Conservation (phyloP, 2,113 vertebrate genomes). For the Prinia subflava region DNA sequence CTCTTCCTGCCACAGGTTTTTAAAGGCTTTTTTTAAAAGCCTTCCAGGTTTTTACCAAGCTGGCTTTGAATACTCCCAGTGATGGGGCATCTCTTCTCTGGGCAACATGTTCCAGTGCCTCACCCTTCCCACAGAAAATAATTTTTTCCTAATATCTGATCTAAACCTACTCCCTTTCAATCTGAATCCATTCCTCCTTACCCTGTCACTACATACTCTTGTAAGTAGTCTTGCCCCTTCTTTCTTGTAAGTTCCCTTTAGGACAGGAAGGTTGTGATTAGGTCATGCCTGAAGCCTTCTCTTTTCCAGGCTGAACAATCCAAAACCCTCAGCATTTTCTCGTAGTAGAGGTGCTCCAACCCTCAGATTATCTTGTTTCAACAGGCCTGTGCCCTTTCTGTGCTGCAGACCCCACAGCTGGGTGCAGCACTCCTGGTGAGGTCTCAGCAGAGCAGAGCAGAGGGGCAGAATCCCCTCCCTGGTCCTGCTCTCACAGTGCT, state of each 20-base stretch:
- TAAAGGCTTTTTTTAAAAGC: too few relatives aligned
- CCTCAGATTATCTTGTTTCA: accelerated
- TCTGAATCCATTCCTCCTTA: not conserved
- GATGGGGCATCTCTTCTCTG: not conserved
- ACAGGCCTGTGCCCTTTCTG: not conserved
- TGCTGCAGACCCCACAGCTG: not conserved
- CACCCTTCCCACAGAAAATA: not conserved
- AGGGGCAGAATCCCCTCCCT: not conserved
- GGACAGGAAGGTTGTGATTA: not conserved
- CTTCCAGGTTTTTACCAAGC: not conserved
- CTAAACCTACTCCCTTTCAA: not conserved
- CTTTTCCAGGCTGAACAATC: not conserved
- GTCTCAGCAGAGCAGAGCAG: not conserved
- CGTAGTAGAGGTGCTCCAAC: not conserved
- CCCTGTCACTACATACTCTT: not conserved
- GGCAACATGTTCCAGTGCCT: not conserved
- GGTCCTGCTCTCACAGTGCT: accelerated
- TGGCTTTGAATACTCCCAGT: not conserved
- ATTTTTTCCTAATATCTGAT: not conserved
- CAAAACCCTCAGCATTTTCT: not conserved
- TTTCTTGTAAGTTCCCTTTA: not conserved
- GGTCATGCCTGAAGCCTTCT: not conserved
- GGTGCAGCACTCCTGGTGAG: not conserved
- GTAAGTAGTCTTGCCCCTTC: not conserved
- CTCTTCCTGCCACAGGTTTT: too few relatives aligned